Evolutionary conservation across 2,888 invertebrate genomes (phyloP).

Genomic region (Dinocampus coccinellae): DNA sequence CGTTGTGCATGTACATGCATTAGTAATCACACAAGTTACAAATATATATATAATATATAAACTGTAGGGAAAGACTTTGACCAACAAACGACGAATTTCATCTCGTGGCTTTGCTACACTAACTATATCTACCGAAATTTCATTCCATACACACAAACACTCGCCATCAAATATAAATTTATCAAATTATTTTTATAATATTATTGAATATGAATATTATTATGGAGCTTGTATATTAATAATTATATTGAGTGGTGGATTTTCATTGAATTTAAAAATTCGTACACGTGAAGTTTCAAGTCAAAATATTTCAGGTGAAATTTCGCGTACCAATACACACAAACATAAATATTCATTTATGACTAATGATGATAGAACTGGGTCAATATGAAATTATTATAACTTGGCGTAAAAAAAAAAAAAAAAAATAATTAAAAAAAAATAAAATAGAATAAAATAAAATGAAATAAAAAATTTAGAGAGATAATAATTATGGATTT

Average conservation of each 20-base stretch:
- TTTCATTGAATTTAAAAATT: background rate
- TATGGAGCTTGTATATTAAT: too few relatives aligned
- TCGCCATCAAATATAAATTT: too few relatives aligned
- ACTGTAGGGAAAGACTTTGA: background rate
- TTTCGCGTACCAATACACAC: background rate
- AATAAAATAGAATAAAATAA: too few relatives aligned
- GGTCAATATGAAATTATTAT: conserved; percentile 1
- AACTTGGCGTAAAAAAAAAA: too few relatives aligned
- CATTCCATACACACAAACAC: conserved; percentile 1
- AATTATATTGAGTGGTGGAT: background rate
- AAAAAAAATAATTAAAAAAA: too few relatives aligned
- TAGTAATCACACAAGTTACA: conserved; percentile 7
- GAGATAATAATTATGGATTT: too few relatives aligned
- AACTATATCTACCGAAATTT: background rate
- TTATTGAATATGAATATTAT: too few relatives aligned
- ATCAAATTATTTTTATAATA: too few relatives aligned
- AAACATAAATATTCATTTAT: background rate
- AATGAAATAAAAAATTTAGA: too few relatives aligned
- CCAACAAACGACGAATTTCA: background rate
- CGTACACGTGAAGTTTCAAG: background rate
- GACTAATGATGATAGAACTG: background rate
- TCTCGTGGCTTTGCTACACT: background rate
- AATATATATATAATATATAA: background rate
- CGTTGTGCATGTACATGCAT: conserved; percentile 10
- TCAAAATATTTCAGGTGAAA: background rate